A percentile compares a stretch with the other conserved stretches of the same genome.
Conservation (phyloP, 2,888 invertebrate genomes). For the Dryobotodes eremita region DNA sequence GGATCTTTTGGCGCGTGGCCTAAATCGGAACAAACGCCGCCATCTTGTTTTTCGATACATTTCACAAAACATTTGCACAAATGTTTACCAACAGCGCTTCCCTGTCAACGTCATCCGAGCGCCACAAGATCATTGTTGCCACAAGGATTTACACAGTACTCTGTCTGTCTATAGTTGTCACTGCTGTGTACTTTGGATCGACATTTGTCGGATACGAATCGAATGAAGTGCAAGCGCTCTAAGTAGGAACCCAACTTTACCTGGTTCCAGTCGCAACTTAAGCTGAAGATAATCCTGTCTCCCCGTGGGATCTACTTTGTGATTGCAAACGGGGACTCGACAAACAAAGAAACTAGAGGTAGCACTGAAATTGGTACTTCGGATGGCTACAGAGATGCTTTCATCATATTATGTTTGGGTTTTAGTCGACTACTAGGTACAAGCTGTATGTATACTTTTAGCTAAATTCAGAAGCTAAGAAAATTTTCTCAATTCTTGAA, state of each 20-base stretch:
- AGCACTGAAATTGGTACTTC: conserved; percentile 68
- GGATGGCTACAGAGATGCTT: conserved; percentile 48
- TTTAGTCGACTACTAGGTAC: neutral
- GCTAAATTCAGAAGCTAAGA: no score
- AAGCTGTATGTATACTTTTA: neutral
- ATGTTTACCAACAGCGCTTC: neutral
- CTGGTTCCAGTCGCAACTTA: conserved; percentile 71
- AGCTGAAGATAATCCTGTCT: conserved; percentile 82
- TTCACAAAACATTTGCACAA: no score
- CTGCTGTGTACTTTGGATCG: no score
- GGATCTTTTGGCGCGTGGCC: no score
- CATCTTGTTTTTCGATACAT: no score
- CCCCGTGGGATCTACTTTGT: conserved; percentile 77
- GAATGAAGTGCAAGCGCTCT: conserved; percentile 26
- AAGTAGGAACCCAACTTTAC: conserved; percentile 53
- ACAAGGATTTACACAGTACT: no score
- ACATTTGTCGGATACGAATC: neutral
- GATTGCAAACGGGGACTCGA: conserved; percentile 76
- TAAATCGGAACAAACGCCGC: no score
- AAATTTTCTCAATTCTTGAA: neutral
- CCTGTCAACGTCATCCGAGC: neutral
- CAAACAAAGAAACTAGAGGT: conserved; percentile 76
- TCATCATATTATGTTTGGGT: conserved; percentile 37
- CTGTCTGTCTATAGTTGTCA: no score
- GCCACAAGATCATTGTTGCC: neutral